Conservation (phyloP, 2,888 invertebrate genomes). For the Rhogogaster chlorosoma region DNA sequence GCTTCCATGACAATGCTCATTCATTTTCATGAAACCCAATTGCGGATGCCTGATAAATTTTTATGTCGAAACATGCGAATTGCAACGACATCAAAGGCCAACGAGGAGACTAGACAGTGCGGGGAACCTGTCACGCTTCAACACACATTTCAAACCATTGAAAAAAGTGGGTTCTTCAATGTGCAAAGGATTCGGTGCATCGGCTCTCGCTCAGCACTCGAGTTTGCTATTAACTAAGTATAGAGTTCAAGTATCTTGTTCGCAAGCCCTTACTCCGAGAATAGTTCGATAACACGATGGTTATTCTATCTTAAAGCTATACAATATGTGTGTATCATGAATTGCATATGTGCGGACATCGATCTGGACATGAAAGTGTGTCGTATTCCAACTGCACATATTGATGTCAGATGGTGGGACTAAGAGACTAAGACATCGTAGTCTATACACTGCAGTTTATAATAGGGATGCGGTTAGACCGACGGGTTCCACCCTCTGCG, state of each 20-base stretch:
- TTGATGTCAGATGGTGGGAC: neutral
- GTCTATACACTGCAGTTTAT: neutral
- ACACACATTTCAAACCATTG: neutral
- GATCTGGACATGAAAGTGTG: neutral
- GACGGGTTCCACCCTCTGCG: neutral
- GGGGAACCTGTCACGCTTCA: neutral
- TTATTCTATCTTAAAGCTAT: neutral
- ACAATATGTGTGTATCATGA: neutral
- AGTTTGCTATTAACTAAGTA: neutral
- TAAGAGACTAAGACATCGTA: constrained; percentile 6
- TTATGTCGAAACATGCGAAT: neutral
- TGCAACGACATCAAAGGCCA: neutral
- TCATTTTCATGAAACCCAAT: neutral
- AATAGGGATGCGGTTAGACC: constrained; percentile 3
- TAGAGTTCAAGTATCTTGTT: neutral
- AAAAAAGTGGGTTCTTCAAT: neutral
- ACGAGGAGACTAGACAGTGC: neutral
- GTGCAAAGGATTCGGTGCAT: neutral
- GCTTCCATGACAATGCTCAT: neutral
- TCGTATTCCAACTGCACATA: neutral
- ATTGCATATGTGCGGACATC: neutral
- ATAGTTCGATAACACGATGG: constrained; percentile 13
- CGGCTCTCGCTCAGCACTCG: neutral
- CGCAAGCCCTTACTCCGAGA: neutral
- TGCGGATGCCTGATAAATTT: neutral